Evolutionary conservation across 2,797 vertebrate genomes (phyloP), one percentile per base, ranked within the genome.

Genomic region (Xenops minutus): DNA sequence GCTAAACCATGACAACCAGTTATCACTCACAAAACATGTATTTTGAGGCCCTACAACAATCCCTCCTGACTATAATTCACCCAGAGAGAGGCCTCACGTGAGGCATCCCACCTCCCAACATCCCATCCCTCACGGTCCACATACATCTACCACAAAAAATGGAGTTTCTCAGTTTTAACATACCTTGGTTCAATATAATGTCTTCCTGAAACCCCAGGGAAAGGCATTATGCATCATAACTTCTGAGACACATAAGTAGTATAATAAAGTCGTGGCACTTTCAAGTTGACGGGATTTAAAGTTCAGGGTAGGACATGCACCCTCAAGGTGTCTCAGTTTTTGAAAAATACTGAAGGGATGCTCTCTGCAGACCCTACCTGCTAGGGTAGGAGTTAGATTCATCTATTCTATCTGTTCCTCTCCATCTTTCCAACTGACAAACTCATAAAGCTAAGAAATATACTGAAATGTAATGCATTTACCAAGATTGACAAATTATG

Each of bases 61-160:
- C 59, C 23, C 6, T 55, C 16, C 58, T 36, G 20, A 14, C 29
- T 41, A 36, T 14, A 55, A 6, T 26, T 52, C 27, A 59, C 27
- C 2, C 43, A 39, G 26, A 68, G 16, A 55, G 6, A 63, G 0
- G 4, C 5, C 36, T 14, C 9, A 59, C 20, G 10, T 37, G 20
- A 23, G 9, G 11, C 27, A 86, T 32, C 15, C 34, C 48, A 48
- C 12, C 22, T 52, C 51, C 51, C 49, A 51, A 4, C 9, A 51
- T 29, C 49, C 36, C 29, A 5, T 21, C 72, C 3, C 34, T 8
- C 9, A 18, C 0, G 0, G 24, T 36, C 29, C 30, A 48, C 6
- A 2, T 4, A 23, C 14, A 56, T 4, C 37, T 56, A 52, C 14
- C 11, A 54, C 23, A 52, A 46, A 52, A 74, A 43, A 58, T 5